phyloP scores from a whole-genome alignment of 2,113 vertebrate genomes.

The Sisor rabdophorus region DNA sequence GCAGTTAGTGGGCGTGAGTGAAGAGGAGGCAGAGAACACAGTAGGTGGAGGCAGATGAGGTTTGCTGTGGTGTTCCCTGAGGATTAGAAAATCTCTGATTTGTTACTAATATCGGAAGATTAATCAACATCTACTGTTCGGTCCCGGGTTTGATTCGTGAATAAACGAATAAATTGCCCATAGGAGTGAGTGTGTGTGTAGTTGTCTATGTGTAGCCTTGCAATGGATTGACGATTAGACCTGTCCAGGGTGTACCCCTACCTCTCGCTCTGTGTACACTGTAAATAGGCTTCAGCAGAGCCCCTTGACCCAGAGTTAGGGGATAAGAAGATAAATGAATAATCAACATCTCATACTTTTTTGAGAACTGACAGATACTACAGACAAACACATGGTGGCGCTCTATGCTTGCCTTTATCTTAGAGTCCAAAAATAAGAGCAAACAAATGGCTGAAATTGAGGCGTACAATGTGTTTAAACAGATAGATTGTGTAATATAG shows the following conservation, averaged over 20 bases:
- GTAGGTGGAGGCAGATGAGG: too few relatives aligned
- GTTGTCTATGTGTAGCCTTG: too few relatives aligned
- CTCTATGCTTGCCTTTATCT: slow-evolving; percentile 14
- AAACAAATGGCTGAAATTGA: neutral
- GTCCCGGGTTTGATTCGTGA: neutral
- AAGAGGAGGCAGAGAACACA: too few relatives aligned
- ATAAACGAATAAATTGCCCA: too few relatives aligned
- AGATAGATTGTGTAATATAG: neutral
- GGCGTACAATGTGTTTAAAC: neutral
- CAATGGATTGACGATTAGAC: too few relatives aligned
- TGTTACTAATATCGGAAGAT: neutral
- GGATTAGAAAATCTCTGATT: neutral
- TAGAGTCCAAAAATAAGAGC: neutral
- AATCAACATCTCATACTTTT: neutral
- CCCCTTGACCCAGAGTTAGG: too few relatives aligned
- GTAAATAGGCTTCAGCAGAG: too few relatives aligned
- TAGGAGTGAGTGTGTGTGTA: too few relatives aligned
- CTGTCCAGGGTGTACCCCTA: too few relatives aligned
- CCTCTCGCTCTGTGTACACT: too few relatives aligned
- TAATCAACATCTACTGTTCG: neutral
- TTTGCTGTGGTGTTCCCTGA: neutral
- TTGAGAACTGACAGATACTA: neutral
- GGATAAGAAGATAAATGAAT: too few relatives aligned
- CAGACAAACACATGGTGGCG: slow-evolving; percentile 33
- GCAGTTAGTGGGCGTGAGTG: too few relatives aligned